A percentile compares a stretch with the other conserved stretches of the same genome.
Conservation (phyloP, 1,140 invertebrate genomes). For the Copidosoma floridanum region DNA sequence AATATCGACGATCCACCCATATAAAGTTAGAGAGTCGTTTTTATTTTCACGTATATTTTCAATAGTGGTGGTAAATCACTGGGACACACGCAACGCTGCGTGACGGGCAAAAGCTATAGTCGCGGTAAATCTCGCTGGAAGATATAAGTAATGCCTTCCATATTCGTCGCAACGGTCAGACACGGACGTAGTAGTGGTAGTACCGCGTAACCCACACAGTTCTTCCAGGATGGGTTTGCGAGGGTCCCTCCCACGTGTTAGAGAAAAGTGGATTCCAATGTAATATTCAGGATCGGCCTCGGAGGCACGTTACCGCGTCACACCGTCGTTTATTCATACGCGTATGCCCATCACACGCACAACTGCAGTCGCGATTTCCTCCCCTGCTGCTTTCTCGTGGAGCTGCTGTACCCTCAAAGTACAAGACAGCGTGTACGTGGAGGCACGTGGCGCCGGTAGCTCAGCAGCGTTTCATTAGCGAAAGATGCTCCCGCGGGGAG, state of each 20-base stretch:
- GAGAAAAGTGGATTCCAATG: conserved; percentile 22
- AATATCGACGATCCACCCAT: too few relatives aligned
- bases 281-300: conserved; percentile 22
- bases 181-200: background rate
- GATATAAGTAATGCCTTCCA: background rate
- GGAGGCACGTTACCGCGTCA: too few relatives aligned
- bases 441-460: conserved; percentile 55
- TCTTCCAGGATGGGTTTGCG: conserved; percentile 8
- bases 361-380: conserved; percentile 7
- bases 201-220: background rate
- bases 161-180: background rate
- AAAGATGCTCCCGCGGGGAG: conserved; percentile 52
- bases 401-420: too few relatives aligned
- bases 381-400: too few relatives aligned
- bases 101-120: too few relatives aligned
- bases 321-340: too few relatives aligned
- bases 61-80: too few relatives aligned
- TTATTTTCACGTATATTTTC: too few relatives aligned
- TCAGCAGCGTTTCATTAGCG: conserved; percentile 57
- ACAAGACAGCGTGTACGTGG: conserved; percentile 10
- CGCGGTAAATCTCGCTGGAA: background rate
- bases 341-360: conserved; percentile 9
- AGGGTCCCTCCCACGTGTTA: conserved; percentile 1
- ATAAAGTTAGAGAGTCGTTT: too few relatives aligned
- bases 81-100: too few relatives aligned